Evolutionary conservation across 2,888 invertebrate genomes (phyloP).

Genomic region (Amiota minor): DNA sequence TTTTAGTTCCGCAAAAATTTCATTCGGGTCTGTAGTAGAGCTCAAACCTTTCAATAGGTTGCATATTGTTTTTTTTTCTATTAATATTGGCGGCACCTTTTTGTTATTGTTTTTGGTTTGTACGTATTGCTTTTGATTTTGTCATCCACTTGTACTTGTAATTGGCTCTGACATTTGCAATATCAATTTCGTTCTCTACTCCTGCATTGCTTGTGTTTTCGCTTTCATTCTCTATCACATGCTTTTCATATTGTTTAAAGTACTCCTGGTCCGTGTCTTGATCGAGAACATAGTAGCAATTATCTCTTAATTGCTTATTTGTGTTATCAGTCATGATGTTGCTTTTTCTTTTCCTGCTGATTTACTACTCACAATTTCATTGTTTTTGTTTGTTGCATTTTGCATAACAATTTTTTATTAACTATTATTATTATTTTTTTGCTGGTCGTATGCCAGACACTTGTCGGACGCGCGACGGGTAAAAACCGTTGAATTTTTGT

Average conservation of each 20-base stretch:
- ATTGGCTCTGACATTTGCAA: too few relatives aligned
- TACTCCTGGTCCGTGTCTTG: neutral
- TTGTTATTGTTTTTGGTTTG: neutral
- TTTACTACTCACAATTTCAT: neutral
- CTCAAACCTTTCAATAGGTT: too few relatives aligned
- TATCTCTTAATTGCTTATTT: neutral
- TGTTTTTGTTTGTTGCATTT: neutral
- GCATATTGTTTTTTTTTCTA: too few relatives aligned
- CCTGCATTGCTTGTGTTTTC: neutral
- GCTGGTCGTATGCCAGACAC: neutral
- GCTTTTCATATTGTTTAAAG: neutral
- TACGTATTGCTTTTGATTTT: too few relatives aligned
- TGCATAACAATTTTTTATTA: neutral
- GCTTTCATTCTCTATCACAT: neutral
- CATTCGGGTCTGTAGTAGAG: too few relatives aligned
- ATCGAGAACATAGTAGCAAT: neutral
- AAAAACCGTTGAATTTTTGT: neutral
- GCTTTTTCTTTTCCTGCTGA: neutral
- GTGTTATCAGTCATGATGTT: neutral
- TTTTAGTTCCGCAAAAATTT: too few relatives aligned
- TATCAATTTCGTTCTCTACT: too few relatives aligned
- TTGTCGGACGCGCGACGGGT: neutral
- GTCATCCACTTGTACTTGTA: too few relatives aligned
- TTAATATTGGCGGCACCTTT: too few relatives aligned
- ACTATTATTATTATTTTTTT: neutral